Base-by-base conservation (phyloP, 1,140 invertebrate genomes). In the Cyclina sinensis region DNA sequence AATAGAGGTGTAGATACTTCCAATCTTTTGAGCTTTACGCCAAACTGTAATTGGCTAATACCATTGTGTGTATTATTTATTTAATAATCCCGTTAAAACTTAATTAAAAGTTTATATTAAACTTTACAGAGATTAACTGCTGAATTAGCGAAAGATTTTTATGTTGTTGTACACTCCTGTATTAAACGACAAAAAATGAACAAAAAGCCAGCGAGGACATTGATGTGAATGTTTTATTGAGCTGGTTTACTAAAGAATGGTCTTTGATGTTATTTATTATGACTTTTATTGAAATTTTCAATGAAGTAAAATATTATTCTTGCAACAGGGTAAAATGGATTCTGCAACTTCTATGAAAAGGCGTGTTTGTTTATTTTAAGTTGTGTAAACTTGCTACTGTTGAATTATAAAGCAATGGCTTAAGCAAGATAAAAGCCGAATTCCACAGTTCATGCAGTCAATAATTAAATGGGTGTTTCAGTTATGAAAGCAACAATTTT, bases 251-350 rank as follows among this genome's bases (percentile, higher is more conserved):
- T 27, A 70, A 37, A 70, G 2, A 24, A 0, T 37, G 14, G 11
- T n/a, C 65, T 70, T 70, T 70, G 65, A 70, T 18, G 65, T 18
- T 18, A 18, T 35, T 70, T 70, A 70, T 70, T 70, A 70, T 37
- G 65, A 70, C 65, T 70, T 70, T 37, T 70, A 70, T 70, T 70
- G 65, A 70, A 70, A 35, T 16, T 70, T 70, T 39, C 65, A 70
- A 12, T 70, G 32, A 70, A 70, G 37, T 16, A 27, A 70, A 70
- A 70, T n/a, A 70, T 70, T 35, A 70, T 70, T 70, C 21, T 70
- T 70, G 35, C 65, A 70, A 70, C 16, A n/a, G 65, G 12, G 14
- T 35, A 27, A 43, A 70, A 70, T 70, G 35, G 32, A 70, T 14
- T 21, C 65, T 70, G 65, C 65, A 70, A 21, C 14, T 5, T 70